Conservation (phyloP, 2,113 vertebrate genomes). For the Archocentrus centrarchus region DNA sequence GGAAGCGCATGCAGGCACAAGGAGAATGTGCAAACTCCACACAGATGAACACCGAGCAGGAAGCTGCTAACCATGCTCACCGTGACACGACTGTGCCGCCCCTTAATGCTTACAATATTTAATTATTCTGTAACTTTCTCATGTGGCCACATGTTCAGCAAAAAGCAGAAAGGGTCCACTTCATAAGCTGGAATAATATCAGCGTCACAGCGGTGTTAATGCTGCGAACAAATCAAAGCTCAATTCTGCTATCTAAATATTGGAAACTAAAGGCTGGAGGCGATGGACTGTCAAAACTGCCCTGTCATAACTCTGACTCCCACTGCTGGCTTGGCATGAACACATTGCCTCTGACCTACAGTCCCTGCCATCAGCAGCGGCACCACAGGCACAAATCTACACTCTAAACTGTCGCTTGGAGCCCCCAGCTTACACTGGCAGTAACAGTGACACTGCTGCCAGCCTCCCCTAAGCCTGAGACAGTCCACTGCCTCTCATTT, state of each 20-base stretch:
- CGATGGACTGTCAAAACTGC: slow-evolving; percentile 24
- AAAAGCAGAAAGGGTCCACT: neutral
- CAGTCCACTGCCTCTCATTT: slow-evolving; percentile 60
- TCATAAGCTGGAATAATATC: neutral
- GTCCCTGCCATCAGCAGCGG: slow-evolving; percentile 42
- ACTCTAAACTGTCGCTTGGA: slow-evolving; percentile 55
- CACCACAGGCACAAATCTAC: slow-evolving; percentile 57
- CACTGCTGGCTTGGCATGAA: slow-evolving; percentile 29
- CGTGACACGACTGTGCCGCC: neutral
- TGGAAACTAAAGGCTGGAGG: slow-evolving; percentile 16
- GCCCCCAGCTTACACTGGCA: slow-evolving; percentile 60
- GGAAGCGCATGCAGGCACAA: neutral
- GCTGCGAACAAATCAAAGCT: slow-evolving; percentile 2
- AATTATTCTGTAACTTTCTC: neutral
- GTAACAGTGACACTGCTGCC: slow-evolving; percentile 41
- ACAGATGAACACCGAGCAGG: neutral
- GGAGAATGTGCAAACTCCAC: neutral
- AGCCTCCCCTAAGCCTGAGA: slow-evolving; percentile 54
- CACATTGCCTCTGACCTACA: slow-evolving; percentile 31
- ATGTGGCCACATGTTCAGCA: neutral
- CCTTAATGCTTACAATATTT: neutral
- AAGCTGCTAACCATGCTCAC: neutral
- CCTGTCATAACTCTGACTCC: slow-evolving; percentile 38
- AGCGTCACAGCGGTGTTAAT: neutral
- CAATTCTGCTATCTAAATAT: slow-evolving; percentile 29